These are phyloP conservation scores for Drosophila paulistorum DNA, from an alignment of 1,140 invertebrate species.

Conservation along the genomic window DNA sequence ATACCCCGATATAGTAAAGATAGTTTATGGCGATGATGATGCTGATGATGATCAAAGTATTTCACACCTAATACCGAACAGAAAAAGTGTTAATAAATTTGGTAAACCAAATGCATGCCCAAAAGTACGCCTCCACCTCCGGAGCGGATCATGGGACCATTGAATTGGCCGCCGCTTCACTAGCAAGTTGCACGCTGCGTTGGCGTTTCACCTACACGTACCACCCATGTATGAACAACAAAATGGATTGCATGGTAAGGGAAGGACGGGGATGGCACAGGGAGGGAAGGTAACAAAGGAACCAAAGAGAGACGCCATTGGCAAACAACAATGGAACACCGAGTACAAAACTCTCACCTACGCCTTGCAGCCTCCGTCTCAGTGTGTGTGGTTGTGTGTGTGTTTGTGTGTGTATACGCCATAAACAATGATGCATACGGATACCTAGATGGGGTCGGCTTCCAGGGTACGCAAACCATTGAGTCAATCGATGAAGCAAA, in stretches of 20 bases:
- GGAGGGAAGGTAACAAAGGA: constrained; percentile 21
- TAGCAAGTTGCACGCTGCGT: constrained; percentile 48
- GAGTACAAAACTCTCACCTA: constrained; percentile 49
- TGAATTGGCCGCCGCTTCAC: constrained; percentile 19
- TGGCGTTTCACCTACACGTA: constrained; percentile 32
- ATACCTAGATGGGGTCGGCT: neutral
- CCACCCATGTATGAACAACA: constrained; percentile 10
- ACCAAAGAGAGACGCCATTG: constrained; percentile 43
- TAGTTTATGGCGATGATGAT: constrained; percentile 31
- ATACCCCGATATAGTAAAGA: neutral
- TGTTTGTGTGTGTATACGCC: too few species aligned
- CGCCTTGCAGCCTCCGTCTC: neutral
- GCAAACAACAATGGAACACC: constrained; percentile 52
- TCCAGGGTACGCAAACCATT: constrained; percentile 46
- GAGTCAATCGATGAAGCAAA: constrained; percentile 48
- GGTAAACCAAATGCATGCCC: constrained; percentile 24
- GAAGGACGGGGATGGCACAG: too few species aligned
- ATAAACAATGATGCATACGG: neutral
- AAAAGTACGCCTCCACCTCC: constrained; percentile 42
- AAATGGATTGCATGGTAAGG: neutral
- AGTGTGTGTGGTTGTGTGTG: neutral
- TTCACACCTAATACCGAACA: constrained; percentile 64
- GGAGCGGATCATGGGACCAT: constrained; percentile 30
- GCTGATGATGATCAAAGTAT: constrained; percentile 63
- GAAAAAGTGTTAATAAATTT: constrained; percentile 43